phyloP scores from a whole-genome alignment of 2,797 vertebrate species.

The Typhlichthys eigenmanni region DNA sequence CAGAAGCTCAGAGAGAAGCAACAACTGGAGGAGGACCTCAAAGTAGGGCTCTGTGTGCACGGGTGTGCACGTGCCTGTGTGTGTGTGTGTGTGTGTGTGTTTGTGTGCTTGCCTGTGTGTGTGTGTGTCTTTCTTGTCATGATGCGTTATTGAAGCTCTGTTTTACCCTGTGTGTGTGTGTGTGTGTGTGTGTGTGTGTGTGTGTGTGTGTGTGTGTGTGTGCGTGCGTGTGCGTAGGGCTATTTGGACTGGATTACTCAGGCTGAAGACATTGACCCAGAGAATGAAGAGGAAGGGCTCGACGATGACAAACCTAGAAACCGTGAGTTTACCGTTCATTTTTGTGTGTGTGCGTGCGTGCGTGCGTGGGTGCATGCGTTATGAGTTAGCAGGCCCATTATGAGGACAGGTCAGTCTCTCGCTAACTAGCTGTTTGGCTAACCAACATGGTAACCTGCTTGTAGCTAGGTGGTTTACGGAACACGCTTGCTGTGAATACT shows the following conservation, averaged over 20 bases:
- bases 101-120: background rate
- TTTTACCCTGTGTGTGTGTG: constrained; percentile 2
- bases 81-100: constrained; percentile 17
- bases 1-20: constrained; percentile 97
- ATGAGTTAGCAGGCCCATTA: background rate
- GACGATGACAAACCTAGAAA: constrained; percentile 97
- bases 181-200: constrained; percentile 14
- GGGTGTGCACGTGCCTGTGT: background rate
- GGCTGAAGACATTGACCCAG: constrained; percentile 97
- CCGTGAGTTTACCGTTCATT: constrained; percentile 79
- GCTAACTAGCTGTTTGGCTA: no score
- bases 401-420: no score
- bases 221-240: constrained; percentile 69
- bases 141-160: background rate
- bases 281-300: constrained; percentile 96
- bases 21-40: constrained; percentile 93
- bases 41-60: constrained; percentile 48
- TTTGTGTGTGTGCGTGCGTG: constrained; percentile 8
- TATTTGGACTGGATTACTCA: constrained; percentile 99
- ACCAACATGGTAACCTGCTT: no score
- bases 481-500: no score
- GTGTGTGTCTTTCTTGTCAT: background rate
- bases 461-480: no score
- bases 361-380: constrained; percentile 7
- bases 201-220: constrained; percentile 13